Base-by-base conservation (phyloP, 2,888 invertebrate species). In the Fragum fragum region DNA sequence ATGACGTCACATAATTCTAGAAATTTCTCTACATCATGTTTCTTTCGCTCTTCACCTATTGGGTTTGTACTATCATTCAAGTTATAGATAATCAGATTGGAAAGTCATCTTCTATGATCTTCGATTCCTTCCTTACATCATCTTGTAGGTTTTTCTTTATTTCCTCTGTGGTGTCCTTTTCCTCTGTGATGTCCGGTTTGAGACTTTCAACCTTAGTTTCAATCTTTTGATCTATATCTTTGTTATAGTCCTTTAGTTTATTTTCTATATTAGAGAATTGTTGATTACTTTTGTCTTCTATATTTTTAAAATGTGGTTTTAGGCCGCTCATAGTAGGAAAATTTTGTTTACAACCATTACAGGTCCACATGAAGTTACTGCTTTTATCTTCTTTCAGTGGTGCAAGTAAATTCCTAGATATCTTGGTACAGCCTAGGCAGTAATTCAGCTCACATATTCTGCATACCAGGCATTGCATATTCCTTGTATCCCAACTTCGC, bases 321-420 rank as follows among this genome's bases (percentile, higher is more conserved):
- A 57, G 23, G 3, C 23, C 26, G n/a, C 26, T 23, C 36, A 63
- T 63, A 29, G 18, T n/a, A n/a, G 63, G 63, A 26, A 63, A 63
- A 29, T 36, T 36, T 29, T 63, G 36, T 63, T 63, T 63, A 18
- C 63, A 63, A 11, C 11, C 21, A 32, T 32, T 63, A n/a, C 36
- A 36, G 3, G 29, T 63, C 36, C 63, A 29, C 18, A 23, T 2
- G 7, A 29, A 63, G 32, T 63, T 63, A 36, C 26, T 18, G 3
- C 3, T 23, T 29, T 3, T 18, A 32, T 29, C 63, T 63, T 63
- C 29, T 63, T 16, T n/a, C 18, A 63, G 16, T 32, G 36, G 11
- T 39, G 7, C 14, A 7, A n/a, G 18, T 26, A 57, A 14, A 3
- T 1, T 57, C 14, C 18, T 11, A 3, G 57, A 57, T 23, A 57